Conservation (phyloP, 1,140 invertebrate species). For the Leptinotarsa undecemlineata region DNA sequence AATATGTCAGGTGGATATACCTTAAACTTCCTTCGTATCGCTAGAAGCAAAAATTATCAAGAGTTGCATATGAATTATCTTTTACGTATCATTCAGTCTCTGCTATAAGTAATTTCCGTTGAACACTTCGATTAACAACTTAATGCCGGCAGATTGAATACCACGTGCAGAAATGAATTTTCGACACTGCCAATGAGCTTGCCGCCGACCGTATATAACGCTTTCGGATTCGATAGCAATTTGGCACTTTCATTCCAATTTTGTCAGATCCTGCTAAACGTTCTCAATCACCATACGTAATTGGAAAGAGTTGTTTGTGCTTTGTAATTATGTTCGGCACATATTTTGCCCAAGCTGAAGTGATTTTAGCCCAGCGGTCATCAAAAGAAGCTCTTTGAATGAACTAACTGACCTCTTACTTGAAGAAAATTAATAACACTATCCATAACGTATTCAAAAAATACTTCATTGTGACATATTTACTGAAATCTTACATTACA, state of each 20-base stretch:
- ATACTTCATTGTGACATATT: no score
- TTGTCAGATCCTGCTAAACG: constrained; percentile 7
- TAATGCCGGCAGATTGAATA: neutral
- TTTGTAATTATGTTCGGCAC: constrained; percentile 15
- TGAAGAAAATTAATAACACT: no score
- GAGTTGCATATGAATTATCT: no score
- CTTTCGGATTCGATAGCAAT: constrained; percentile 14
- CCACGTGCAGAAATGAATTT: constrained; percentile 18
- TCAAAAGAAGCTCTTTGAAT: no score
- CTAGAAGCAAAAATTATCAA: no score
- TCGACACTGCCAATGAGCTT: neutral
- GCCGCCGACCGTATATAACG: constrained; percentile 7
- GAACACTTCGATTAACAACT: neutral
- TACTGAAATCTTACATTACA: no score
- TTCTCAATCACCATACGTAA: constrained; percentile 18
- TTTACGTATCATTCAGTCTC: no score
- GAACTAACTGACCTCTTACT: no score
- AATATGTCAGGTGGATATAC: no score
- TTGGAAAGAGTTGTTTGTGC: constrained; percentile 21
- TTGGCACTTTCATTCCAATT: constrained; percentile 25
- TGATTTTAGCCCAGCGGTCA: neutral
- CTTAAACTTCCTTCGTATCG: no score
- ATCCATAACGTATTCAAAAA: no score
- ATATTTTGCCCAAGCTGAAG: neutral
- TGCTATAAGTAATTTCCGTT: neutral